Percentiles rank a stretch among this genome's conserved stretches.
Conservation (phyloP, 2,888 invertebrate genomes). For the Noctua comes region DNA sequence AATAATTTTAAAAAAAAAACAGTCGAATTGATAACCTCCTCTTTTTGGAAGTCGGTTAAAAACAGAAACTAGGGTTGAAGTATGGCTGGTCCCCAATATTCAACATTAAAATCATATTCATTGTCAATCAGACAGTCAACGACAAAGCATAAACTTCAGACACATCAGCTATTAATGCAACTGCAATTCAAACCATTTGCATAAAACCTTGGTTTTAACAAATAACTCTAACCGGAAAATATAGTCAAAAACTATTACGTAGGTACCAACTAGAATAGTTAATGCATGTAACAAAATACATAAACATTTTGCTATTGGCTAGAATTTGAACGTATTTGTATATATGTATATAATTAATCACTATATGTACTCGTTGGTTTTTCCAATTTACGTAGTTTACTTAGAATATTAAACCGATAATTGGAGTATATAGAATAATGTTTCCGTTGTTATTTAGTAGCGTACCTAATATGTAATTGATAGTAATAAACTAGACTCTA, state of each 20-base stretch:
- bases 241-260: slow-evolving; percentile 31
- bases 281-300: slow-evolving; percentile 9
- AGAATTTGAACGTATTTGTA: slow-evolving; percentile 31
- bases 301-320: slow-evolving; percentile 20
- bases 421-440: slow-evolving; percentile 15
- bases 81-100: neutral
- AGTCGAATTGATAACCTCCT: no score
- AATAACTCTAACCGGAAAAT: slow-evolving; percentile 49
- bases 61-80: neutral
- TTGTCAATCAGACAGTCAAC: neutral
- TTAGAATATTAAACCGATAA: slow-evolving; percentile 26
- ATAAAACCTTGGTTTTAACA: slow-evolving; percentile 33
- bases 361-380: slow-evolving; percentile 35
- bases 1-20: no score
- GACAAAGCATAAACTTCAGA: neutral
- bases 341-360: slow-evolving; percentile 23
- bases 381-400: slow-evolving; percentile 39
- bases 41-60: no score
- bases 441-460: slow-evolving; percentile 22
- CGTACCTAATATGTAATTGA: slow-evolving; percentile 1
- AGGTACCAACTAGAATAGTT: slow-evolving; percentile 16
- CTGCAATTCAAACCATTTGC: slow-evolving; percentile 31
- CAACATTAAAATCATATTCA: neutral
- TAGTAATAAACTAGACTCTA: neutral
- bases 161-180: slow-evolving; percentile 7